Percentiles rank a stretch among this genome's conserved stretches.
These are phyloP conservation scores for Cylas formicarius DNA, from an alignment of 1,140 invertebrate species.

Conservation along the genomic window DNA sequence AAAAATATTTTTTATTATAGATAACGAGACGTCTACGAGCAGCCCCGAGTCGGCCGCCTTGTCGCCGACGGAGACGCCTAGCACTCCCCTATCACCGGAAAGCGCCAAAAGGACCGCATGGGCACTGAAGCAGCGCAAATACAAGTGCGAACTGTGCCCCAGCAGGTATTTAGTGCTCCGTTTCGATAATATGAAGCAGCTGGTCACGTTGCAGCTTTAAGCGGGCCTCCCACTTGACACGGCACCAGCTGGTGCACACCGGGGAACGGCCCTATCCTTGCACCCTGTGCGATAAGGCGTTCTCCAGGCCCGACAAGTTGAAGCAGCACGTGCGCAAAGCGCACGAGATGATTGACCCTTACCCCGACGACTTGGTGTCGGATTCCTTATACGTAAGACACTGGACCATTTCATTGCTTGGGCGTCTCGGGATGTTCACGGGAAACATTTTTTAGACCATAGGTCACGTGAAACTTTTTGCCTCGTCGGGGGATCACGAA, in stretches of 20 bases:
- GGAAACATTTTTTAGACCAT: slow-evolving; percentile 15
- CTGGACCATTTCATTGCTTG: not conserved
- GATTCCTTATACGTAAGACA: slow-evolving; percentile 14
- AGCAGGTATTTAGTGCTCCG: slow-evolving; percentile 22
- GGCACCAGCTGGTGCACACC: slow-evolving; percentile 61
- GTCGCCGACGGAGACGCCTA: not conserved
- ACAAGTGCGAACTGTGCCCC: slow-evolving; percentile 34
- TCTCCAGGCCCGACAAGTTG: slow-evolving; percentile 54
- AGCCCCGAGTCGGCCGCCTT: no score
- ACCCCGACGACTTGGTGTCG: slow-evolving; percentile 13
- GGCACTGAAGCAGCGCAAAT: slow-evolving; percentile 32
- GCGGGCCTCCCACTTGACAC: slow-evolving; percentile 62
- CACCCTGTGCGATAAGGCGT: slow-evolving; percentile 55
- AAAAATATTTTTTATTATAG: no score
- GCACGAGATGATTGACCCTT: slow-evolving; percentile 24
- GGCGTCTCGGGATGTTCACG: not conserved
- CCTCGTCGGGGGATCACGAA: no score
- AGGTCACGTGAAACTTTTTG: slow-evolving; percentile 17
- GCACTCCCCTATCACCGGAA: not conserved
- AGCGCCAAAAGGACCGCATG: slow-evolving; percentile 20
- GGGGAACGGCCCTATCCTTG: slow-evolving; percentile 53
- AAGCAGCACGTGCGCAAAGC: slow-evolving; percentile 46
- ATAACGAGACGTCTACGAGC: no score
- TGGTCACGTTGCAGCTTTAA: slow-evolving; percentile 42
- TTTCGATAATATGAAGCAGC: not conserved